Base-by-base conservation (phyloP, 2,797 vertebrate species). In the Enteromius fasciolatus region DNA sequence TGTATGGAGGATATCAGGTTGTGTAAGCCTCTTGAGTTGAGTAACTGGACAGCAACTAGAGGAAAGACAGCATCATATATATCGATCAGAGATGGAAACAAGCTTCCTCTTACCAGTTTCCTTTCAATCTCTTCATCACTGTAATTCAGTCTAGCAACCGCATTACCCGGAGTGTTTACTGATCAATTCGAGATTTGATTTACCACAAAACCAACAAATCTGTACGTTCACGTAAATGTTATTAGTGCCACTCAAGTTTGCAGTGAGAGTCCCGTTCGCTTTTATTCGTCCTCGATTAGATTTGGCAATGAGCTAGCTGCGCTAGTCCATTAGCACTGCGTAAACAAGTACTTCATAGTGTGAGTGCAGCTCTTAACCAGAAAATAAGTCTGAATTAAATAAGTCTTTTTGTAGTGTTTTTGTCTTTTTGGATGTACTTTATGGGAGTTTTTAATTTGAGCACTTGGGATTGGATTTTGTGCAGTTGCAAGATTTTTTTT, bases 181-280 rank as follows among this genome's bases (percentile, higher is more conserved):
- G 81, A 77, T 82, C 78, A 66, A 76, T 78, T 25, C 18, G 17
- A 79, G 79, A 86, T 83, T 78, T 78, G 86, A 87, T 90, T 89
- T 84, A 57, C 81, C 76, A 61, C 81, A 78, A 84, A 77, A 70
- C 78, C 84, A 84, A 90, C 84, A 84, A 76, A 84, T 83, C 68
- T 64, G 78, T 81, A 84, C 80, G 83, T 78, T 88, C 76, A 85
- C 80, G 41, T 76, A 80, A 69, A 83, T 77, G 73, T 66, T 85
- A 85, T 88, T 82, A 88, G 85, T 70, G 79, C 84, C 80, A 86
- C 80, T 86, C 83, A 87, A 80, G 77, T 54, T 73, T 52, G 50
- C 72, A 59, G 36, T 76, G 66, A 76, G 70, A 59, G 39, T 69
- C 81, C 82, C 81, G 61, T 84, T 87, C 67, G 76, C 80, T 82